Evolutionary conservation across 2,797 vertebrate species (phyloP).

Genomic region (Tauraco hartlaubi): DNA sequence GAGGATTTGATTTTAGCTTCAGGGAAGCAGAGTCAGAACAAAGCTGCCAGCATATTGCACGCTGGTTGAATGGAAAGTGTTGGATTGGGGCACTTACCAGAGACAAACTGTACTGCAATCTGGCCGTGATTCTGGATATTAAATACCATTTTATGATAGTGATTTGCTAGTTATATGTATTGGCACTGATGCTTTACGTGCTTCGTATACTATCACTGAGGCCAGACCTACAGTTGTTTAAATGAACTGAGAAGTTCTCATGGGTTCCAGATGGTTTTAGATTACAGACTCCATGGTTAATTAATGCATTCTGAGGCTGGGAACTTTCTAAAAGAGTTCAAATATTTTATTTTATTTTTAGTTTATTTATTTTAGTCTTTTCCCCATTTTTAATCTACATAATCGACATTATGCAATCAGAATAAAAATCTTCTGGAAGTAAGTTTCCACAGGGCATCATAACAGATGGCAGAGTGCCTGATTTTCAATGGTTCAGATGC

Average conservation of each 20-base stretch:
- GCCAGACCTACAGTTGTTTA: neutral
- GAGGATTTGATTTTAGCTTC: slow-evolving; percentile 4
- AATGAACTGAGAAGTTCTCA: slow-evolving; percentile 13
- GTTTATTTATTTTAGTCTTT: slow-evolving; percentile 2
- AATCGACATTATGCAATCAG: neutral
- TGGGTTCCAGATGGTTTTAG: neutral
- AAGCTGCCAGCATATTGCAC: neutral
- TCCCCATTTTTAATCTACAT: slow-evolving; percentile 9
- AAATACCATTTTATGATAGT: neutral
- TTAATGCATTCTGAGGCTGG: neutral
- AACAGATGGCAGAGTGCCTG: neutral
- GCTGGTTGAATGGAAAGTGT: neutral
- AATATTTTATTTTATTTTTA: neutral
- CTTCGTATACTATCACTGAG: neutral
- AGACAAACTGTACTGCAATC: neutral
- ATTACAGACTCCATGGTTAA: neutral
- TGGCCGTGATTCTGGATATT: neutral
- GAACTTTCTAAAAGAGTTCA: neutral
- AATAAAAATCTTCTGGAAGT: slow-evolving; percentile 23
- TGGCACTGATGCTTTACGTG: neutral
- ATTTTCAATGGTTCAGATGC: neutral
- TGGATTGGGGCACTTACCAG: neutral
- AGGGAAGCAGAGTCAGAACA: neutral
- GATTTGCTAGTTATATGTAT: neutral
- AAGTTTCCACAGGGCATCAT: neutral